Conservation (phyloP, 2,888 invertebrate species). For the Macropis europaea region DNA sequence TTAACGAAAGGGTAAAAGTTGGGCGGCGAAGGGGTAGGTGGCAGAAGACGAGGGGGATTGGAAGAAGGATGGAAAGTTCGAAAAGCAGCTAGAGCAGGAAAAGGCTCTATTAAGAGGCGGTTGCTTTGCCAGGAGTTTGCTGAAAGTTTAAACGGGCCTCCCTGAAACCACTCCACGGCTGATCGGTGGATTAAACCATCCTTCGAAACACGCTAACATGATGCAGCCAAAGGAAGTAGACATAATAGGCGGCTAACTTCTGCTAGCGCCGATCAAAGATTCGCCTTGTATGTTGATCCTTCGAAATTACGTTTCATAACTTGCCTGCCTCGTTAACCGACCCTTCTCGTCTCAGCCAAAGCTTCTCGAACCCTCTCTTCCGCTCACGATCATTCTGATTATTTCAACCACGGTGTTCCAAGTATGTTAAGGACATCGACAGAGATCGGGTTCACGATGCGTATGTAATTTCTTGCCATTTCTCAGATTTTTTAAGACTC, state of each 20-base stretch:
- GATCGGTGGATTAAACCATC: slow-evolving; percentile 59
- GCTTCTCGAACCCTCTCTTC: too few species aligned
- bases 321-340: slow-evolving; percentile 8
- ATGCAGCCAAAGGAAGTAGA: slow-evolving; percentile 25
- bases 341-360: too few species aligned
- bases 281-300: slow-evolving; percentile 29
- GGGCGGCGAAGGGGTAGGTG: slow-evolving; percentile 6
- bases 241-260: slow-evolving; percentile 36
- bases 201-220: slow-evolving; percentile 43
- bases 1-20: slow-evolving; percentile 32
- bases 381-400: too few species aligned
- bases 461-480: too few species aligned
- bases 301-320: slow-evolving; percentile 36
- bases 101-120: slow-evolving; percentile 56
- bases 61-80: slow-evolving; percentile 41
- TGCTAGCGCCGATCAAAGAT: slow-evolving; percentile 39
- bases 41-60: too few species aligned
- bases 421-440: too few species aligned
- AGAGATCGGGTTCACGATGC: too few species aligned
- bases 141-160: slow-evolving; percentile 50
- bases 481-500: too few species aligned
- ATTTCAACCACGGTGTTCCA: too few species aligned
- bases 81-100: slow-evolving; percentile 47
- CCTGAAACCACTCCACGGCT: slow-evolving; percentile 40
- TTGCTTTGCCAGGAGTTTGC: slow-evolving; percentile 48